phyloP scores from a whole-genome alignment of 2,888 invertebrate genomes.

The Tinea semifulvella region DNA sequence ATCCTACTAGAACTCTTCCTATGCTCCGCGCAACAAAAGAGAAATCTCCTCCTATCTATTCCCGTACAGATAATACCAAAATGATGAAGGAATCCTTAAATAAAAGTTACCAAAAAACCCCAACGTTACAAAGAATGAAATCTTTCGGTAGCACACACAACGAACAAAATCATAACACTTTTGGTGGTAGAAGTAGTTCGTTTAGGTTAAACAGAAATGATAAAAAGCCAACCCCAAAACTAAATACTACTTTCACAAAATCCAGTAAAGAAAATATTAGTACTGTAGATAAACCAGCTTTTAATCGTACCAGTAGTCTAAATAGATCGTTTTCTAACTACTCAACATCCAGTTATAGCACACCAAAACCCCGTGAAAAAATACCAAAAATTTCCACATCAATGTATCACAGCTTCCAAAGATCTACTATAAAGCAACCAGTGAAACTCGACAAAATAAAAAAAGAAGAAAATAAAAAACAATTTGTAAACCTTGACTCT shows the following conservation, averaged over 20 bases:
- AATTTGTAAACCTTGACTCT: constrained; percentile 57
- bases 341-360: constrained; percentile 49
- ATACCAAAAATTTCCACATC: constrained; percentile 58
- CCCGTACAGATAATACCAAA: constrained; percentile 47
- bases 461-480: constrained; percentile 38
- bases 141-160: constrained; percentile 55
- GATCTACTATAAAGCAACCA: constrained; percentile 50
- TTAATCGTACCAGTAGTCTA: constrained; percentile 46
- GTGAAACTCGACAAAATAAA: constrained; percentile 57
- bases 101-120: constrained; percentile 63
- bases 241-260: constrained; percentile 57
- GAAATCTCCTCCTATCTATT: constrained; percentile 34
- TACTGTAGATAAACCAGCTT: constrained; percentile 41
- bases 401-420: constrained; percentile 57
- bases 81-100: constrained; percentile 59
- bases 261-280: constrained; percentile 60
- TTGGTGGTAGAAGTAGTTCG: constrained; percentile 54
- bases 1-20: constrained; percentile 52
- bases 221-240: constrained; percentile 51
- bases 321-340: constrained; percentile 58
- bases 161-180: constrained; percentile 37
- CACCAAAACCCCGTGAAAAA: constrained; percentile 57
- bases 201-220: constrained; percentile 55
- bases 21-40: constrained; percentile 47
- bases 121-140: constrained; percentile 59